These are phyloP conservation scores for Colaptes auratus DNA, from an alignment of 2,113 vertebrate genomes.

Conservation along the genomic window DNA sequence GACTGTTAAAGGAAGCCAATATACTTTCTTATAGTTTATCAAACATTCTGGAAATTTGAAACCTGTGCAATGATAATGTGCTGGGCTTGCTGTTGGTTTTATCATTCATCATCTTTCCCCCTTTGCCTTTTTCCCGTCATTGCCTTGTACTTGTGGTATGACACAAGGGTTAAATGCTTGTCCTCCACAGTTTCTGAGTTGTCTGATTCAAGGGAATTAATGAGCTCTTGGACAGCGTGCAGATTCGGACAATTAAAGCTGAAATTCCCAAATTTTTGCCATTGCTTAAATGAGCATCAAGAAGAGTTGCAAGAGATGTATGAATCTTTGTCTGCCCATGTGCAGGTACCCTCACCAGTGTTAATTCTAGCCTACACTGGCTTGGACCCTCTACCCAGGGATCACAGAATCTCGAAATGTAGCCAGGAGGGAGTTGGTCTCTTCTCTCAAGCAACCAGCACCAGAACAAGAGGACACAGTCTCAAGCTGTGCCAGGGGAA, in stretches of 20 bases:
- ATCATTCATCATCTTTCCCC: background rate
- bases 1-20: background rate
- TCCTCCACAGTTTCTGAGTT: background rate
- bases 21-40: background rate
- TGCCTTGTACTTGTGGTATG: background rate
- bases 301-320: background rate
- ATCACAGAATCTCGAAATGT: too few species aligned
- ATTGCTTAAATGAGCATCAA: background rate
- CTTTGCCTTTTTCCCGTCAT: background rate
- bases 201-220: background rate
- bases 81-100: background rate
- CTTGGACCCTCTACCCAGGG: background rate
- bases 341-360: background rate
- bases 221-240: background rate
- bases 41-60: background rate
- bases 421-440: too few species aligned
- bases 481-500: too few species aligned
- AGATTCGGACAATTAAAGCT: background rate
- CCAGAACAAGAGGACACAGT: too few species aligned
- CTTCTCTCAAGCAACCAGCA: too few species aligned
- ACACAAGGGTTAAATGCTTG: background rate
- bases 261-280: background rate
- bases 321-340: background rate
- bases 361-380: background rate
- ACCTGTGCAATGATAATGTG: background rate